Conservation (phyloP, 2,888 invertebrate species). For the Teinopalpus imperialis region DNA sequence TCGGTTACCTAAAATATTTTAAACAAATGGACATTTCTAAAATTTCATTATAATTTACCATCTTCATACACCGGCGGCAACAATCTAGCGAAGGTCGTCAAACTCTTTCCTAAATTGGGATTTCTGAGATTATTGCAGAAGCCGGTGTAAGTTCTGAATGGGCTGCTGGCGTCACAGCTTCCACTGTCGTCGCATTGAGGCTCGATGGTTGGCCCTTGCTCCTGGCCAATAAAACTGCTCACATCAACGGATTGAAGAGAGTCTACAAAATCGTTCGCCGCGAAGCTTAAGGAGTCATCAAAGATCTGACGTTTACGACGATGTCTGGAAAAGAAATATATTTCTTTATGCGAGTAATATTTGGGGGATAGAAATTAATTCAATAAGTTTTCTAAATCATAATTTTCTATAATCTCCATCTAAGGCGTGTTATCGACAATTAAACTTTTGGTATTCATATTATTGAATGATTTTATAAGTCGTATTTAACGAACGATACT, state of each 20-base stretch:
- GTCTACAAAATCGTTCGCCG: constrained; percentile 86
- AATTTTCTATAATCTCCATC: no score
- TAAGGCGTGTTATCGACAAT: no score
- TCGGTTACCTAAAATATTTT: no score
- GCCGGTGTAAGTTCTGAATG: constrained; percentile 89
- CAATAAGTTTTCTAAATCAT: no score
- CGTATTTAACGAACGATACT: no score
- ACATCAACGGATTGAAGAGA: constrained; percentile 91
- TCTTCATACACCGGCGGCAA: constrained; percentile 94
- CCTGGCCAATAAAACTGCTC: constrained; percentile 84
- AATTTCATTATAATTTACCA: constrained; percentile 71
- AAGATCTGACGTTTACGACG: constrained; percentile 89
- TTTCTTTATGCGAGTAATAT: no score
- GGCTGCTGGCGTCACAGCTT: constrained; percentile 87
- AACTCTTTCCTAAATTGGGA: constrained; percentile 90
- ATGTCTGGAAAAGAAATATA: constrained; percentile 47
- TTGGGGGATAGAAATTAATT: no score
- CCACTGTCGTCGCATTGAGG: constrained; percentile 87
- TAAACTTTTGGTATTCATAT: no score
- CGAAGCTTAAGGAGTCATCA: constrained; percentile 76
- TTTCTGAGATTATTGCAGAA: constrained; percentile 94
- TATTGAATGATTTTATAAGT: no score
- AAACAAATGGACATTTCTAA: no score
- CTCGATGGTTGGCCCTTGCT: constrained; percentile 83
- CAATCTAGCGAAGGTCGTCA: constrained; percentile 92